phyloP scores from a whole-genome alignment of 1,140 invertebrate genomes.

The Coenobita brevimanus region DNA sequence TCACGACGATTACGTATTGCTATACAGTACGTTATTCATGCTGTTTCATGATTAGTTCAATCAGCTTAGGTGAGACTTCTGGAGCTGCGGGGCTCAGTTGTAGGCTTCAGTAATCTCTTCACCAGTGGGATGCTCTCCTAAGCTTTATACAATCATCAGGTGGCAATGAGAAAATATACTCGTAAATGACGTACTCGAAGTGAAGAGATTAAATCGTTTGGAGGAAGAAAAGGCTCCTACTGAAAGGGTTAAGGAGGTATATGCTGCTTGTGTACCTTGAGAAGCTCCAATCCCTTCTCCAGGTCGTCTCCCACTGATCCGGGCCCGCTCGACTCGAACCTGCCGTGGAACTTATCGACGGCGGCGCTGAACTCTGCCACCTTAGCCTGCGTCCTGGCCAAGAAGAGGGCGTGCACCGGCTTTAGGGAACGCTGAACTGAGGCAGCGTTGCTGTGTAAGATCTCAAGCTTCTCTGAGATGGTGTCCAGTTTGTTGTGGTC shows the following conservation, averaged over 20 bases:
- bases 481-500: constrained; percentile 39
- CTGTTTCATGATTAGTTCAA: too few relatives aligned
- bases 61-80: too few relatives aligned
- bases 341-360: constrained; percentile 34
- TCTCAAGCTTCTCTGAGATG: constrained; percentile 42
- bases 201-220: not conserved
- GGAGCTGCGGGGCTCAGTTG: too few relatives aligned
- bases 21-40: too few relatives aligned
- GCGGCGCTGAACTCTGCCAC: constrained; percentile 27
- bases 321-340: constrained; percentile 43
- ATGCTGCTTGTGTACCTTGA: constrained; percentile 54
- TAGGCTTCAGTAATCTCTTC: too few relatives aligned
- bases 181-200: too few relatives aligned
- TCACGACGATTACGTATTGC: too few relatives aligned
- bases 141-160: too few relatives aligned
- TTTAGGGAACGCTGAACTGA: constrained; percentile 34
- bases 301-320: constrained; percentile 50
- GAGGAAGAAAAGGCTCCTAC: not conserved
- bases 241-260: not conserved
- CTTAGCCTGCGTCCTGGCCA: constrained; percentile 39
- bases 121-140: too few relatives aligned
- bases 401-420: constrained; percentile 40
- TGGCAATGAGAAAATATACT: too few relatives aligned
- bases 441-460: constrained; percentile 40
- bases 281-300: constrained; percentile 47